Evolutionary conservation across 1,140 invertebrate genomes (phyloP), one percentile per base, ranked within the genome.

Genomic region (Ctenoplectra terminalis): DNA sequence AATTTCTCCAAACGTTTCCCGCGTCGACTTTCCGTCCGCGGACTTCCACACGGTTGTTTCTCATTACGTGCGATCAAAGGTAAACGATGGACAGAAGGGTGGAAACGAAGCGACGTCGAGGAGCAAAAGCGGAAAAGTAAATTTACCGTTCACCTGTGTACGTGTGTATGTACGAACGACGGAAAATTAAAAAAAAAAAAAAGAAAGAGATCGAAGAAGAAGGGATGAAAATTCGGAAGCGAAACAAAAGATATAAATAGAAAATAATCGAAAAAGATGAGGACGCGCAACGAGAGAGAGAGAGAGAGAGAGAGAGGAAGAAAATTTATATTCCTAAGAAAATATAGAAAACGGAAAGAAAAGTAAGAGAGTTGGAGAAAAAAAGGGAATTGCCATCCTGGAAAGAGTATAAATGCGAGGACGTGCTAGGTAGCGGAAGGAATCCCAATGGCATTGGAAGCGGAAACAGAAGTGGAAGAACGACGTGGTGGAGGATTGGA

Each of bases 31-130:
- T 50, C 56, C 31, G 58, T 56, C 70, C 64, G 52, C 52, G 56
- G 46, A 20, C 15, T 63, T 73, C 82, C 70, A 54, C 72, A 70
- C 56, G 48, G 77, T 81, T 86, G 54, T 81, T 85, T 85, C 72
- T 81, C 84, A 67, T 85, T 85, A 81, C 79, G 50, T 52, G n/a
- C 56, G 84, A 84, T 85, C 84, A 85, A 81, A 85, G 84, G 29
- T 76, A 76, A 81, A 81, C 69, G 76, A 64, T 31, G 64, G 67
- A 72, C 58, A 61, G 64, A 58, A 69, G 17, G 46, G n/a, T 52
- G 66, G 23, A 56, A 83, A 78, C 58, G n/a, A 56, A 43, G 40
- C 52, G 31, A 46, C 37, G 37, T 31, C 26, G n/a, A 52, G 13
- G 23, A 43, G 50, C 48, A 50, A 34, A 50, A 17, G 73, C 29